A percentile compares a stretch with the other conserved stretches of the same genome.
phyloP scores from a whole-genome alignment of 2,113 vertebrate species.

The Nerophis lumbriciformis region DNA sequence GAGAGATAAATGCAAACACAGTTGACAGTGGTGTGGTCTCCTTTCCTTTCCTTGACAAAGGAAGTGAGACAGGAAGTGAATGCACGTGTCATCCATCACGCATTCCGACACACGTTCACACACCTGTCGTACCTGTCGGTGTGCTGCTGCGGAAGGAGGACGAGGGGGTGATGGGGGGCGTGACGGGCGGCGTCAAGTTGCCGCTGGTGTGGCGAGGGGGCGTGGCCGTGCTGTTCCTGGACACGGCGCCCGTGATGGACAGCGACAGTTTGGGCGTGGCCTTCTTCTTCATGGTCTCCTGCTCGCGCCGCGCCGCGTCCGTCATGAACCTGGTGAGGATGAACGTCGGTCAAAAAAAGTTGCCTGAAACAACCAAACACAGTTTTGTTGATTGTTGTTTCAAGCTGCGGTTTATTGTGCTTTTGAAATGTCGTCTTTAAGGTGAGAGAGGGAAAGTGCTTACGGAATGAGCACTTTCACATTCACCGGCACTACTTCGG shows the following conservation, averaged over 20 bases:
- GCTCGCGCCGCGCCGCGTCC: conserved; percentile 93
- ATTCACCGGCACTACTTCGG: no score
- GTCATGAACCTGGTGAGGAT: conserved; percentile 86
- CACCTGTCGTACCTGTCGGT: conserved; percentile 83
- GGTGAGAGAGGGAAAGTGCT: no score
- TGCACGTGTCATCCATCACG: neutral
- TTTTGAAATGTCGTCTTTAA: no score
- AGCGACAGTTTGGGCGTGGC: conserved; percentile 91
- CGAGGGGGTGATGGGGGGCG: conserved; percentile 96
- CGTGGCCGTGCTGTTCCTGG: conserved; percentile 92
- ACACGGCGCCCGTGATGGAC: conserved; percentile 88
- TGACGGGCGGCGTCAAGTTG: conserved; percentile 98
- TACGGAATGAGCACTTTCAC: no score
- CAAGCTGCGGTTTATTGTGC: no score
- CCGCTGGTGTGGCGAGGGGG: conserved; percentile 96
- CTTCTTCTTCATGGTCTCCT: conserved; percentile 95
- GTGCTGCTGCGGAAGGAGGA: conserved; percentile 98
- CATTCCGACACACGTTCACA: conserved; percentile 24
- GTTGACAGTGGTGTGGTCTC: no score
- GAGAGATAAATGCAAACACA: no score
- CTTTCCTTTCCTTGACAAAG: no score
- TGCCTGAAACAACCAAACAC: no score
- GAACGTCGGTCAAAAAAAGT: neutral
- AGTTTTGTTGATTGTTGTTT: no score
- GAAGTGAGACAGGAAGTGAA: no score